Conservation (phyloP, 2,888 invertebrate genomes). For the Troilus luridus region DNA sequence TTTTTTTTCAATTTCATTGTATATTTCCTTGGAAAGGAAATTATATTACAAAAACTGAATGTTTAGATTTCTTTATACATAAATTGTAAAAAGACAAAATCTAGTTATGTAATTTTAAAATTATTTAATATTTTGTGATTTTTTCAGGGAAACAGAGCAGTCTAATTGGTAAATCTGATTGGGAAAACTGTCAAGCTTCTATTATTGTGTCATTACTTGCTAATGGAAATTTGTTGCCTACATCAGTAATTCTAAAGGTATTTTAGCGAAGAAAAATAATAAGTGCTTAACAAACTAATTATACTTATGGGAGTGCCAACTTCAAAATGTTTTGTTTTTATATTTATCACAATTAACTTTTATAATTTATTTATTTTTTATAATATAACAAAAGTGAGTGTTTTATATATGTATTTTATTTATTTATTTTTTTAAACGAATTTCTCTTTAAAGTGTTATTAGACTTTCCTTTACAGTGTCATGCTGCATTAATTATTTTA, state of each 20-base stretch:
- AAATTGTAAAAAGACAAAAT: not conserved
- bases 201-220: constrained; percentile 66
- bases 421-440: too few species aligned
- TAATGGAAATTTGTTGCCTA: constrained; percentile 66
- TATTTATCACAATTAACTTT: too few species aligned
- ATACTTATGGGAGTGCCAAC: too few species aligned
- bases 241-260: constrained; percentile 67
- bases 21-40: not conserved
- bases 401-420: too few species aligned
- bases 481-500: too few species aligned
- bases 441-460: too few species aligned
- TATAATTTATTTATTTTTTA: too few species aligned
- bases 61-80: not conserved
- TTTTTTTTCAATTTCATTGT: not conserved
- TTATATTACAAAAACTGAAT: not conserved
- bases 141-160: constrained; percentile 52
- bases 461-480: too few species aligned
- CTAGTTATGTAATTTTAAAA: too few species aligned
- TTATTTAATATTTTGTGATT: not conserved
- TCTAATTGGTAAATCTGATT: constrained; percentile 65
- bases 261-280: not conserved
- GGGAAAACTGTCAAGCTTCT: constrained; percentile 67
- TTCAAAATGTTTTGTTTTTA: too few species aligned
- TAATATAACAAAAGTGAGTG: too few species aligned
- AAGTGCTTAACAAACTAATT: too few species aligned